phyloP scores from a whole-genome alignment of 2,797 vertebrate species.

The Strix occidentalis region DNA sequence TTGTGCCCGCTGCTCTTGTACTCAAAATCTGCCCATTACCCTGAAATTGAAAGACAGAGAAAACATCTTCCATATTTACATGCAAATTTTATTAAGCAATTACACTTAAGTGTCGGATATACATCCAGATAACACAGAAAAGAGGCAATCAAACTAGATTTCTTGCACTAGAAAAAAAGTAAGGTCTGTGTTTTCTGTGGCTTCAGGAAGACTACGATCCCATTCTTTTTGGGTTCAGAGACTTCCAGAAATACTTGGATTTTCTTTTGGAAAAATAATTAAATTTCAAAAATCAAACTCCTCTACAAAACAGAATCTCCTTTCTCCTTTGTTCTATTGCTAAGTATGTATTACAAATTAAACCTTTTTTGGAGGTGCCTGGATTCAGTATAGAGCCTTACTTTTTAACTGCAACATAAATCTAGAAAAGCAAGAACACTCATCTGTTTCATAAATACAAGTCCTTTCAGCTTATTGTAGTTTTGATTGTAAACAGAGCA shows the following conservation, averaged over 20 bases:
- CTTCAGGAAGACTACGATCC: background rate
- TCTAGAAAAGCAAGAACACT: background rate
- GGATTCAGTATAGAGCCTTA: background rate
- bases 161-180: background rate
- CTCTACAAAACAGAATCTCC: background rate
- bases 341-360: background rate
- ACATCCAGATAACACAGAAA: background rate
- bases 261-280: background rate
- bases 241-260: background rate
- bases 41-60: conserved; percentile 66
- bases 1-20: conserved; percentile 73
- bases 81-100: background rate
- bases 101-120: background rate
- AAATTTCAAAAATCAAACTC: background rate
- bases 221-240: background rate
- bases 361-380: background rate
- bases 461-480: background rate
- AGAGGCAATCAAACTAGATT: background rate
- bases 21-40: conserved; percentile 81
- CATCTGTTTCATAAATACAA: background rate
- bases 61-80: background rate
- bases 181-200: background rate
- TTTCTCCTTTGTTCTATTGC: background rate
- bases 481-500: background rate
- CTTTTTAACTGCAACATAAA: background rate